Percentiles rank a stretch among this genome's conserved stretches.
These are phyloP conservation scores for Eurytoma adleriae DNA, from an alignment of 2,888 invertebrate species.

Conservation along the genomic window DNA sequence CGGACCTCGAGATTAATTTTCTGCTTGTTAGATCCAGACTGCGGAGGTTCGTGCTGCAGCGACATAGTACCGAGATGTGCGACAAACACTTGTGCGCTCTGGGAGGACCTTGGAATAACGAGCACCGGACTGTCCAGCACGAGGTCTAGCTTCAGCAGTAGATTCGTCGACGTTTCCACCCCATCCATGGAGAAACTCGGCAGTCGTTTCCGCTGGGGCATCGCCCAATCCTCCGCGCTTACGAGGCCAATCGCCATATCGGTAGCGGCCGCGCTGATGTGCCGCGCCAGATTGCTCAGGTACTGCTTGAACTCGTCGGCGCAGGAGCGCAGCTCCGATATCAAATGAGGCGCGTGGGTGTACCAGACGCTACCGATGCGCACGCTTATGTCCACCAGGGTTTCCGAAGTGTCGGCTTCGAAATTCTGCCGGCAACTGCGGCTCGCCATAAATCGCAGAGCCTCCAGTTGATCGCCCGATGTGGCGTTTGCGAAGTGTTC, in stretches of 20 bases:
- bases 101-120: conserved; percentile 87
- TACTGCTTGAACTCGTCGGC: conserved; percentile 94
- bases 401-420: conserved; percentile 62
- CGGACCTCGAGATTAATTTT: conserved; percentile 81
- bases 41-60: conserved; percentile 73
- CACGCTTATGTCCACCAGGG: conserved; percentile 72
- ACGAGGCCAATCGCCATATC: conserved; percentile 95
- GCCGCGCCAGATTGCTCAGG: conserved; percentile 88
- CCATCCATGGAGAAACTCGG: conserved; percentile 75
- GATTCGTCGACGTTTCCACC: conserved; percentile 67
- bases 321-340: conserved; percentile 91
- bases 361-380: conserved; percentile 84
- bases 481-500: conserved; percentile 61
- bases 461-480: conserved; percentile 67
- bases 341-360: conserved; percentile 92
- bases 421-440: conserved; percentile 64
- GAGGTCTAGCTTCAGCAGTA: conserved; percentile 82
- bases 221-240: conserved; percentile 80
- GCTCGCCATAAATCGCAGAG: conserved; percentile 79
- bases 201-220: conserved; percentile 77
- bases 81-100: conserved; percentile 90
- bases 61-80: conserved; percentile 95
- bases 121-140: conserved; percentile 94
- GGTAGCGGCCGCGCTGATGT: conserved; percentile 92
- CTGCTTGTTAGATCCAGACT: conserved; percentile 65